Conservation (phyloP, 2,888 invertebrate species). For the Hylaea fasciaria region DNA sequence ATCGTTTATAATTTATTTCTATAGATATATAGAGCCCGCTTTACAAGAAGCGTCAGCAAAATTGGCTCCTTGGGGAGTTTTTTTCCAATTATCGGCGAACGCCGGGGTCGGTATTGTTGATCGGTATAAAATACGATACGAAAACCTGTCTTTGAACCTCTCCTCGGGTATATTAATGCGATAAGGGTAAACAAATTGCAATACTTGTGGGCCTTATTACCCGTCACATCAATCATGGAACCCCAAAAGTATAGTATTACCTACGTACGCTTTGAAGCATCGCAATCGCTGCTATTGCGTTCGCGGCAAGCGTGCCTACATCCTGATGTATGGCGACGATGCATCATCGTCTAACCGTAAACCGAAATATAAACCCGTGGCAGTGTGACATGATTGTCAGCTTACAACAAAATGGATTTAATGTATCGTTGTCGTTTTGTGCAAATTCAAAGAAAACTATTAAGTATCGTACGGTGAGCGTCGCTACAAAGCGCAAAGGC, state of each 20-base stretch:
- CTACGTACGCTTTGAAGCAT: constrained; percentile 52
- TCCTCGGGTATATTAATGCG: constrained; percentile 72
- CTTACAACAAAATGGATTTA: constrained; percentile 17
- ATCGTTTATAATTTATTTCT: constrained; percentile 71
- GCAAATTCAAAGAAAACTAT: constrained; percentile 26
- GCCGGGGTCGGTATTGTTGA: constrained; percentile 72
- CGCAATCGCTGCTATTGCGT: constrained; percentile 48
- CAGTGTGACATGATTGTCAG: constrained; percentile 23
- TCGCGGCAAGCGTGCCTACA: constrained; percentile 28
- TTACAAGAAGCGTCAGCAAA: constrained; percentile 65
- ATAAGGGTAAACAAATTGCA: constrained; percentile 84
- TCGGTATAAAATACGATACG: constrained; percentile 77
- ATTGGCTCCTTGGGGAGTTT: constrained; percentile 80
- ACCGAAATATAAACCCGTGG: constrained; percentile 29
- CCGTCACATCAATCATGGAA: constrained; percentile 82
- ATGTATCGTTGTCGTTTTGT: background rate
- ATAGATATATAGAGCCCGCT: constrained; percentile 54
- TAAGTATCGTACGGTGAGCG: constrained; percentile 48
- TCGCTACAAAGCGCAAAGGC: constrained; percentile 57
- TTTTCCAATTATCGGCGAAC: constrained; percentile 77
- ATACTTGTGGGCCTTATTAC: constrained; percentile 82
- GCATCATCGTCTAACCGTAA: constrained; percentile 32
- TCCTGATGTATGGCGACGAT: constrained; percentile 34
- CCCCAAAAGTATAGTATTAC: constrained; percentile 73
- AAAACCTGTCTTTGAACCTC: constrained; percentile 66